Percentiles rank a stretch among this genome's conserved stretches.
Conservation (phyloP, 2,888 invertebrate genomes). For the Spisula solida region DNA sequence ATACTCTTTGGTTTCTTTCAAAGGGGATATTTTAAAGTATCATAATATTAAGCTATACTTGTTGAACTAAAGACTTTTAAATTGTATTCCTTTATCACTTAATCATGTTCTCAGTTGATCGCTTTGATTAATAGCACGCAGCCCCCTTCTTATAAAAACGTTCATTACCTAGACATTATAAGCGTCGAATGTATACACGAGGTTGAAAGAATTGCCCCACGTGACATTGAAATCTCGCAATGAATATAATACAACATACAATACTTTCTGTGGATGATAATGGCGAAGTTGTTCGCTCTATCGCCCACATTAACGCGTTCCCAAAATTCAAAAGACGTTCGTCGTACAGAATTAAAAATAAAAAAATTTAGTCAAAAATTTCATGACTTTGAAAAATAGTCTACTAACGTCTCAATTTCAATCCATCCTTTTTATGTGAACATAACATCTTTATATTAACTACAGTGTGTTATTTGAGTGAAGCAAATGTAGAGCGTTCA, state of each 20-base stretch:
- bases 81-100: background rate
- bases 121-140: background rate
- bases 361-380: background rate
- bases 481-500: background rate
- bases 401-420: slow-evolving; percentile 3
- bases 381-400: background rate
- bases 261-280: background rate
- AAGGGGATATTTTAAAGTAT: background rate
- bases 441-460: background rate
- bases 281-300: background rate
- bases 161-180: background rate
- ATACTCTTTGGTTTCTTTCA: background rate
- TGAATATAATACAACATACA: background rate
- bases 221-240: background rate
- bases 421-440: background rate
- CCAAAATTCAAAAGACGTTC: background rate
- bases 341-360: background rate
- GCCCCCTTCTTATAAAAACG: background rate
- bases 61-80: background rate
- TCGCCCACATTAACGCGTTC: background rate
- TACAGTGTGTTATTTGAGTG: background rate
- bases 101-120: background rate
- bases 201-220: background rate
- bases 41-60: background rate
- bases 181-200: background rate